Conservation (phyloP, 2,113 vertebrate genomes). For the Chitala chitala region DNA sequence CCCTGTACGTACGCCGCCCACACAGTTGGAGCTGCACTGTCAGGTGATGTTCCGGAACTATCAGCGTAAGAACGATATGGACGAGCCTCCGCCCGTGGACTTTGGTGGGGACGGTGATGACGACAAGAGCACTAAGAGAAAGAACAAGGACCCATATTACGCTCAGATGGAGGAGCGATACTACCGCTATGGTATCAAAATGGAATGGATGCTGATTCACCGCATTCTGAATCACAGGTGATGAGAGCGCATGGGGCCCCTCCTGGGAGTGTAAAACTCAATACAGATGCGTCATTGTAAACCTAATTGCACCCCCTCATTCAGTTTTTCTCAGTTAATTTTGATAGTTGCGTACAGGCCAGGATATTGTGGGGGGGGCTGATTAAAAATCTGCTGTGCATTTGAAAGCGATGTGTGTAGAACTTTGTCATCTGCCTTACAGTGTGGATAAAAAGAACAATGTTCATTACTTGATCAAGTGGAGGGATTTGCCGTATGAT, state of each 20-base stretch:
- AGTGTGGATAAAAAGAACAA: slow-evolving; percentile 93
- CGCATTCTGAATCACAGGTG: slow-evolving; percentile 95
- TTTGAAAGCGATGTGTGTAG: no score
- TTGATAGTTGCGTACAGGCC: no score
- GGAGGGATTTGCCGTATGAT: slow-evolving; percentile 86
- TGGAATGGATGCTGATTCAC: slow-evolving; percentile 96
- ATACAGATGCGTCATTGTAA: neutral
- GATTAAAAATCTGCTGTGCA: no score
- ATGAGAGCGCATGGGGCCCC: neutral
- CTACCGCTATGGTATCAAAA: slow-evolving; percentile 92
- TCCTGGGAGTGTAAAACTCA: neutral
- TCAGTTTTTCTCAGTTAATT: no score
- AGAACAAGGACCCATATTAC: slow-evolving; percentile 88
- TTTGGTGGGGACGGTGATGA: slow-evolving; percentile 79
- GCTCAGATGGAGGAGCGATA: slow-evolving; percentile 90
- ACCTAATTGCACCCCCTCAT: no score
- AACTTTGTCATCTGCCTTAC: neutral
- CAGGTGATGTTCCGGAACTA: slow-evolving; percentile 99
- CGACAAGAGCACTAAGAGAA: slow-evolving; percentile 84
- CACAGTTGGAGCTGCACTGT: slow-evolving; percentile 88
- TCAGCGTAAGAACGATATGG: slow-evolving; percentile 98
- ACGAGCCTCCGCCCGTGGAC: slow-evolving; percentile 87
- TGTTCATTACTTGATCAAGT: slow-evolving; percentile 94
- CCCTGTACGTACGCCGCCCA: no score
- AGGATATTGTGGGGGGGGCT: no score